Evolutionary conservation across 2,113 vertebrate species (phyloP), one percentile per base, ranked within the genome.

Genomic region (Zosterops hypoxanthus): DNA sequence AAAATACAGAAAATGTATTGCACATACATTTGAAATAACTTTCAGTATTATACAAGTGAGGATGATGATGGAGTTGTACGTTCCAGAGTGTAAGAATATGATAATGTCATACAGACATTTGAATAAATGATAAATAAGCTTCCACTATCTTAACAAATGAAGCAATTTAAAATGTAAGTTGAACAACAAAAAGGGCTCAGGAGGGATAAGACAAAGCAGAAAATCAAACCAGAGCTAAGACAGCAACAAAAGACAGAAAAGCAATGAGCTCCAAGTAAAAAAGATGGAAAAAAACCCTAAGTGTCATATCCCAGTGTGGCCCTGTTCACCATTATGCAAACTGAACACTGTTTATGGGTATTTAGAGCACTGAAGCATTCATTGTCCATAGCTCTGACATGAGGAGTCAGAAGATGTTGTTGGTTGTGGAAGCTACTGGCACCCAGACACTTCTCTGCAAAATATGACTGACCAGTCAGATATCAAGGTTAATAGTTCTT

Each of bases 11-110:
- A 39, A 39, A 39, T 39, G 36, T 95, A 52, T 75, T 94, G 71
- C 44, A 77, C 42, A n/a, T 41, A 59, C 9, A 61, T 93, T 93
- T 96, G 66, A 94, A 94, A 92, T 42, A 72, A 80, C 34, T 96
- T 95, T 92, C 65, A 47, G 10, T 73, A 78, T 91, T 73, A n/a
- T 9, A 19, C 7, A 46, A 65, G 47, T 50, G 66, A 73, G 25
- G 82, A 55, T 73, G 60, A 61, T 64, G 55, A 69, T 12, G 2
- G 36, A 60, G 28, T 73, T 71, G 9, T 69, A 47, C 44, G 11
- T 65, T 57, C n/a, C 50, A 50, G 39, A 56, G 12, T 47, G 83
- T 14, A n/a, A 69, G 76, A 52, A 36, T 78, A 70, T 36, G 46
- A 33, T 28, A 68, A 34, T 33, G 22, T 39, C 21, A 76, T 72